phyloP scores from a whole-genome alignment of 1,140 invertebrate genomes.

The Neodiprion pinetum region DNA sequence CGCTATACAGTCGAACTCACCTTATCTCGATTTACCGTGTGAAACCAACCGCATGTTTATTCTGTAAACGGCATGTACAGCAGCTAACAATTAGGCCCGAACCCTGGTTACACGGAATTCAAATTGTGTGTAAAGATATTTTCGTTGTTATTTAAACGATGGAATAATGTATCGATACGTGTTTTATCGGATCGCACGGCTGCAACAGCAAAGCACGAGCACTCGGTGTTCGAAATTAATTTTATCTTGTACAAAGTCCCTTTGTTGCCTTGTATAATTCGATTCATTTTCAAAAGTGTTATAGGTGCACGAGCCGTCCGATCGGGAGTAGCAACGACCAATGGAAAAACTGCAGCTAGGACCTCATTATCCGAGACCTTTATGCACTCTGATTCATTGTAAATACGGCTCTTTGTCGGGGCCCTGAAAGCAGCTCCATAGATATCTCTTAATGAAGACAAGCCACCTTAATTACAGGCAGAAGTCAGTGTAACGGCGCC shows the following conservation, averaged over 20 bases:
- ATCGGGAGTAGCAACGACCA: neutral
- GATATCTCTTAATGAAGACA: conserved; percentile 7
- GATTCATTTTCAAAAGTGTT: neutral
- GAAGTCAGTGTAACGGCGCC: neutral
- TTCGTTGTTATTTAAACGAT: neutral
- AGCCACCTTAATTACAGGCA: neutral
- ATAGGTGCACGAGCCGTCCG: neutral
- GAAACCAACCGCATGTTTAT: neutral
- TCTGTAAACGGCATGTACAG: neutral
- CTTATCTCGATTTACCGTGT: neutral
- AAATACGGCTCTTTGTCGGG: conserved; percentile 1
- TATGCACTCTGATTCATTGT: conserved; percentile 5
- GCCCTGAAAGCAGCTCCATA: neutral
- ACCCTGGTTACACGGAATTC: neutral
- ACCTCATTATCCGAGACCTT: neutral
- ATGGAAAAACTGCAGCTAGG: neutral
- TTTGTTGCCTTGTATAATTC: neutral
- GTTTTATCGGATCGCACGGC: too few species aligned
- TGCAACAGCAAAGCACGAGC: neutral
- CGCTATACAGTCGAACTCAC: neutral
- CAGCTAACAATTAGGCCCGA: neutral
- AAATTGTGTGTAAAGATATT: neutral
- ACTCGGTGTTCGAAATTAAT: neutral
- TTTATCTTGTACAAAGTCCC: too few species aligned
- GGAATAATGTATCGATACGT: too few species aligned